Evolutionary conservation across 2,797 vertebrate genomes (phyloP), one percentile per base, ranked within the genome.

Genomic region (Adrianichthys oophorus): DNA sequence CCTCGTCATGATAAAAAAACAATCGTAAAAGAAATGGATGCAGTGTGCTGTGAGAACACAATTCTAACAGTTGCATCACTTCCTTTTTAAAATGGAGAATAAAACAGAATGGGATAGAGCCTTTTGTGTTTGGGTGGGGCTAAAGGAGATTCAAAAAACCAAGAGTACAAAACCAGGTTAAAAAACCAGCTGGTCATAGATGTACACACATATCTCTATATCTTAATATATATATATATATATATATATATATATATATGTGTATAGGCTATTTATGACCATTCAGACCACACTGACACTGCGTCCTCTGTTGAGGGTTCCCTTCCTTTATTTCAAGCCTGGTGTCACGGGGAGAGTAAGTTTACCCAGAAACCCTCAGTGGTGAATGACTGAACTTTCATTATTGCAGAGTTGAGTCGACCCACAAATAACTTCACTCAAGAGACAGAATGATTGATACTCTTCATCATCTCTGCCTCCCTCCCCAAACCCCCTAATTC

Each of bases 371-470:
- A 88, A 87, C 79, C 87, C 85, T 90, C 78, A 54, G 82, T 76
- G 85, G 85, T 79, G 82, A 90, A 89, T 87, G 89, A 90, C 89
- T 90, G 89, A 92, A 91, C 92, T 91, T 91, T 92, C 90, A 93
- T 93, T 93, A 93, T 91, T 91, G 89, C 89, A 82, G 68, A 91
- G 92, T 92, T 87, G 32, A 85, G 87, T 90, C 82, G 79, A 90
- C 89, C 89, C 86, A 80, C 90, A 90, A 92, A 93, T 91, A 92
- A 92, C 89, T 92, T 89, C 90, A 90, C 86, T 73, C 84, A 45
- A 85, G 87, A 91, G 92, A 92, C 92, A 93, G 92, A 84, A 92
- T 93, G 92, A 93, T 93, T 93, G 92, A 93, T 93, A 93, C 90
- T 93, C 86, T 90, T 93, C 92, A 93, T 93, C 90, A 91, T 90